Base-by-base conservation (phyloP, 2,797 vertebrate species). In the Gallirallus australis region DNA sequence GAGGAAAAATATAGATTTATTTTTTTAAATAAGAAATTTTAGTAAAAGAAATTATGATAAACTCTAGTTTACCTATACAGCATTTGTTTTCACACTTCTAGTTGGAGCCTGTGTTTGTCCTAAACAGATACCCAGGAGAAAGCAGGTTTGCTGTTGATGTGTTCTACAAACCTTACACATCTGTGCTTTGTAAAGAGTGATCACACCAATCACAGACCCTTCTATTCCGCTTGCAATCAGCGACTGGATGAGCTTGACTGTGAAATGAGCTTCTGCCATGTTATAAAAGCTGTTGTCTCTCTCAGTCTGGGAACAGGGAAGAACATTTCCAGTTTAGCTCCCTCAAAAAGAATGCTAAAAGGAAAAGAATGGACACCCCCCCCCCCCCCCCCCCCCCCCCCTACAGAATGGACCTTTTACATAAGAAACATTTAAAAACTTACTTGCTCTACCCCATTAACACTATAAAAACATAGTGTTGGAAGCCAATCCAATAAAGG, bases 141-240 rank as follows among this genome's bases (percentile, higher is more conserved):
- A 79, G 52, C 1, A 1, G 11, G 11, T 63, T 63, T 30, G 28
- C 2, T 48, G 39, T 8, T 64, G 56, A 19, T 20, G 35, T 6
- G 1, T 24, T 47, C 52, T 16, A 97, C 96, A 56, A 82, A 98
- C 98, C 98, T 98, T 98, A 57, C 54, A 81, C 98, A 98, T 98
- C 94, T 98, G 98, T 53, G 98, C 97, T 65, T 97, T 98, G 92
- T 98, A 98, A 45, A 98, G 97, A 35, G 98, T 98, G 48, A 98
- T 98, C 78, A 98, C 98, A 5, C 98, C 98, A 85, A 98, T 93
- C 88, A 91, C 93, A 31, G 96, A 96, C 66, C 97, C 97, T 2
- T 94, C 83, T 24, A 98, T 91, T 70, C 98, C 98, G 33, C 98
- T 97, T 6, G 96, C 98, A 31, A 98, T 90, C 89, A 98, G 95